Percentiles rank a stretch among this genome's conserved stretches.
Evolutionary conservation across 35 echinoderm and acorn worm genomes (phyloP).

Genomic region (Strongylocentrotus purpuratus): DNA sequence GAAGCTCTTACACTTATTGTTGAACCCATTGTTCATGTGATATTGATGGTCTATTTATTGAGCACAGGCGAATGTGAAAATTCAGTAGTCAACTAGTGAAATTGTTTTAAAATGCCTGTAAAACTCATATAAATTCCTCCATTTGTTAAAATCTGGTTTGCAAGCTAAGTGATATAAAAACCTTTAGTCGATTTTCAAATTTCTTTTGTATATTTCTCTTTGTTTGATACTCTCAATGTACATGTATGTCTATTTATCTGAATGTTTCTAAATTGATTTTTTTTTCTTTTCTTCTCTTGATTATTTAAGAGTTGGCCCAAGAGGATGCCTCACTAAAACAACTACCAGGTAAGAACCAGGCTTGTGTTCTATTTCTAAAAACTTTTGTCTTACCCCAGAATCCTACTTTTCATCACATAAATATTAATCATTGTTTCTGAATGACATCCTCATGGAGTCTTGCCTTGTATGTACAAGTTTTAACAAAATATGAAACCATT

Average conservation of each 20-base stretch:
- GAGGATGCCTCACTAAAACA: slow-evolving; percentile 41
- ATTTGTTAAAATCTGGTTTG: background rate
- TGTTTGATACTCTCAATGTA: background rate
- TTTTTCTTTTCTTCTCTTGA: background rate
- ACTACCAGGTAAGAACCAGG: slow-evolving; percentile 48
- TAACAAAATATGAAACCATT: too few species aligned
- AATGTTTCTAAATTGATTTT: background rate
- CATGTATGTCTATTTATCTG: background rate
- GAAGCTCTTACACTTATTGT: too few species aligned
- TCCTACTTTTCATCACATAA: too few species aligned
- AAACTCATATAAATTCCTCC: background rate
- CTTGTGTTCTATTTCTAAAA: too few species aligned
- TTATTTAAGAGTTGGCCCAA: slow-evolving; percentile 24
- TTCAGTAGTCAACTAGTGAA: background rate
- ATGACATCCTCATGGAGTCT: too few species aligned
- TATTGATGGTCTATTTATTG: too few species aligned
- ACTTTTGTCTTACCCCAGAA: too few species aligned
- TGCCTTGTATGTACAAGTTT: too few species aligned
- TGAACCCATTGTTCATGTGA: too few species aligned
- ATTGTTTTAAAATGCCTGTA: background rate
- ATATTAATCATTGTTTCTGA: too few species aligned
- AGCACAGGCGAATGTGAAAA: background rate
- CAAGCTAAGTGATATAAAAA: background rate
- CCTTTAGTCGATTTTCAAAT: background rate
- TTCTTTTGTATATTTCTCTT: background rate